These are phyloP conservation scores for Cybosia mesomella DNA, from an alignment of 2,888 invertebrate genomes.

Conservation along the genomic window DNA sequence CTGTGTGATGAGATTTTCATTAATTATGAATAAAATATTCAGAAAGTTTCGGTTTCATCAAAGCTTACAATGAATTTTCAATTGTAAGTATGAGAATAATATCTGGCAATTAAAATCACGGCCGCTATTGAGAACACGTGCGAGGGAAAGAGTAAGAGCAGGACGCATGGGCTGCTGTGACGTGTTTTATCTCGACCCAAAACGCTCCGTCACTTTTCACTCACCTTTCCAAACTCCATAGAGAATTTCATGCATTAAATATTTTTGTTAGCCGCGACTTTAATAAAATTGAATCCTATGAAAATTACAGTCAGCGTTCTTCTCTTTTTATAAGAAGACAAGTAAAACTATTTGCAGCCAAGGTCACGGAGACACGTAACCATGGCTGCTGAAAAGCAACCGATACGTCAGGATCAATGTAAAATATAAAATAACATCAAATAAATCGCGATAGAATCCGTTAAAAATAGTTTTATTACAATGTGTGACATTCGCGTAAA, in stretches of 20 bases:
- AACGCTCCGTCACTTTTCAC: background rate
- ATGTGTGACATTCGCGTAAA: too few relatives aligned
- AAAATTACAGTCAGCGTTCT: background rate
- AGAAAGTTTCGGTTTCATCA: slow-evolving; percentile 1
- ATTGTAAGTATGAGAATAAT: background rate
- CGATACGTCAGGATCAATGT: too few relatives aligned
- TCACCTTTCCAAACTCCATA: background rate
- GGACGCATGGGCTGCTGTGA: background rate
- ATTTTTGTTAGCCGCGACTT: background rate
- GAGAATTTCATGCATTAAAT: background rate
- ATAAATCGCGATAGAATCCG: too few relatives aligned
- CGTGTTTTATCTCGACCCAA: background rate
- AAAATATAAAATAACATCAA: too few relatives aligned
- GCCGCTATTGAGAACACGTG: background rate
- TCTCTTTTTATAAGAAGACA: too few relatives aligned
- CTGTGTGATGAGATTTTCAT: background rate
- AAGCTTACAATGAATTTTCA: background rate
- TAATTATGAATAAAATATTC: background rate
- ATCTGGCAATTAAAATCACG: background rate
- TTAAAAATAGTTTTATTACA: too few relatives aligned
- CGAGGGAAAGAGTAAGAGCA: background rate
- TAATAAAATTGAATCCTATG: background rate
- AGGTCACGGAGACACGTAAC: too few relatives aligned
- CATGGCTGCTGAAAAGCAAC: too few relatives aligned
- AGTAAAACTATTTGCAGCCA: too few relatives aligned